Evolutionary conservation across 2,888 invertebrate species (phyloP).

Genomic region (Phanerotoma sp.): DNA sequence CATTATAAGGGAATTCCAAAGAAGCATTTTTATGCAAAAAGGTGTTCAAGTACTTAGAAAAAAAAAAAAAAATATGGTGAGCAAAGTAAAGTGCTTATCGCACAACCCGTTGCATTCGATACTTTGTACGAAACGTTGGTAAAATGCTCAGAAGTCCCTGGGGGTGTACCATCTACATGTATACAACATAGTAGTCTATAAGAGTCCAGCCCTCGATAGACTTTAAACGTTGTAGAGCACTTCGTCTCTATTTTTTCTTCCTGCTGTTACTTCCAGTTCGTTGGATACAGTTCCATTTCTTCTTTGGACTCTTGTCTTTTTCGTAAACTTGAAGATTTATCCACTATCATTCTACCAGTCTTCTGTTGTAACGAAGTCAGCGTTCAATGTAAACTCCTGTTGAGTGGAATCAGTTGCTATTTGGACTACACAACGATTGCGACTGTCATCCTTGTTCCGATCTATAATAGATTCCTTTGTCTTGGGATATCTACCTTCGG

Average conservation of each 20-base stretch:
- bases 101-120: conserved; percentile 21
- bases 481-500: conserved; percentile 7
- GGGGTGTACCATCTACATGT: conserved; percentile 8
- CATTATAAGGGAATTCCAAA: not conserved
- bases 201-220: conserved; percentile 13
- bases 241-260: not conserved
- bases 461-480: conserved; percentile 19
- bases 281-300: not conserved
- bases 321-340: not conserved
- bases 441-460: conserved; percentile 1
- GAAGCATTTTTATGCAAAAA: not conserved
- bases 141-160: conserved; percentile 24
- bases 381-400: conserved; percentile 3
- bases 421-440: not conserved
- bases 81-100: conserved; percentile 18
- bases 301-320: conserved; percentile 3
- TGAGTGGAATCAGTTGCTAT: conserved; percentile 1
- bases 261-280: not conserved
- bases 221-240: conserved; percentile 16
- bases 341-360: not conserved
- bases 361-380: conserved; percentile 5
- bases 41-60: not conserved
- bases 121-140: conserved; percentile 28
- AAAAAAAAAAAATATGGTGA: conserved; percentile 11
- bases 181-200: conserved; percentile 6